Evolutionary conservation across 2,797 vertebrate species (phyloP).

Genomic region (Ispidina picta): DNA sequence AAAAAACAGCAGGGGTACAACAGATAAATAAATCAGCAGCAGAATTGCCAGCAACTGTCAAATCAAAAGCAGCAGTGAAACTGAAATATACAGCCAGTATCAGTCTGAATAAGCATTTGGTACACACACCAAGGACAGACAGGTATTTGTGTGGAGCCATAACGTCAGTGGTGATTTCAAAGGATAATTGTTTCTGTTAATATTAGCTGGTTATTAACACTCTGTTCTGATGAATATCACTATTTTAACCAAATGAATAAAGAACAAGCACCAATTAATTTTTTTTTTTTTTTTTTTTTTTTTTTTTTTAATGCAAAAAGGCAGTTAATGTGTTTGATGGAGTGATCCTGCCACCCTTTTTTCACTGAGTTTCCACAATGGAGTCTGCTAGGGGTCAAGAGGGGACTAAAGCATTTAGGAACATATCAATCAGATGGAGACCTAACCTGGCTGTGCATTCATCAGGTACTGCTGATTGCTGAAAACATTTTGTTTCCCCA

Average conservation of each 20-base stretch:
- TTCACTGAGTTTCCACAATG: background rate
- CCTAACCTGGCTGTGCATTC: background rate
- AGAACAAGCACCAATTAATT: background rate
- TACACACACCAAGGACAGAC: slow-evolving; percentile 23
- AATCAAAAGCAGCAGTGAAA: slow-evolving; percentile 17
- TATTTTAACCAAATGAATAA: background rate
- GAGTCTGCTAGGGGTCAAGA: background rate
- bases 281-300: background rate
- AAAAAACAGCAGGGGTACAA: slow-evolving; percentile 31
- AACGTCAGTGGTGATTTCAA: background rate
- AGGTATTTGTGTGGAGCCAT: background rate
- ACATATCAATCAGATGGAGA: background rate
- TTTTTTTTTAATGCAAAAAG: background rate
- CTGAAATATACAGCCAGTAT: slow-evolving; percentile 8
- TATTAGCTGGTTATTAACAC: background rate
- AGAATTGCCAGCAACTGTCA: slow-evolving; percentile 50
- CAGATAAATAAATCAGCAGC: slow-evolving; percentile 40
- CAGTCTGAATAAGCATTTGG: slow-evolving; percentile 10
- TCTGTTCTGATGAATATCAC: background rate
- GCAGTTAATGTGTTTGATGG: background rate
- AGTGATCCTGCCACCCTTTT: background rate
- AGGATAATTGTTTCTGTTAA: background rate
- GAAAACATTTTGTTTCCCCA: background rate
- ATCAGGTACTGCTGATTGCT: rapidly evolving
- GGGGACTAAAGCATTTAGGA: background rate